Conservation (phyloP, 2,797 vertebrate genomes). For the Acanthurus lineatus region DNA sequence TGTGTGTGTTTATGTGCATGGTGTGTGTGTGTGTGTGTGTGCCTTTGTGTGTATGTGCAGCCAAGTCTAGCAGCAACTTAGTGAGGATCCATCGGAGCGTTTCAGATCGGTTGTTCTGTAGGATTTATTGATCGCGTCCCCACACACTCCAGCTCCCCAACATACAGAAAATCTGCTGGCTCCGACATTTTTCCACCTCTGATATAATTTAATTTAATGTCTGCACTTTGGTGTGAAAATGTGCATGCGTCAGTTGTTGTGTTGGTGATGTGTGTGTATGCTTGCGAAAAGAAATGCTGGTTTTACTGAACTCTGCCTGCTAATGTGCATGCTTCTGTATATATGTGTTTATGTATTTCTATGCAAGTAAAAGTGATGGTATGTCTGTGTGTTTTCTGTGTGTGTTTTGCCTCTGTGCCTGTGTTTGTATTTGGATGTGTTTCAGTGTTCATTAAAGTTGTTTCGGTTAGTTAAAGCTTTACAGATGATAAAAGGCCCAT, state of each 20-base stretch:
- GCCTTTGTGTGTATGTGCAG: constrained; percentile 9
- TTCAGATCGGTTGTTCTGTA: constrained; percentile 24
- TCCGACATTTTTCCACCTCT: constrained; percentile 45
- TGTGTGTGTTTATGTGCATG: constrained; percentile 1
- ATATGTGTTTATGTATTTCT: neutral
- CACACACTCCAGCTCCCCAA: constrained; percentile 24
- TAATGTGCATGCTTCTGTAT: neutral
- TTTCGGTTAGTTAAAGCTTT: constrained; percentile 30
- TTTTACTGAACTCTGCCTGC: neutral
- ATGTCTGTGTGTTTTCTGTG: neutral
- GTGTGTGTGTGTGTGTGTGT: neutral
- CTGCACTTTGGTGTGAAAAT: neutral
- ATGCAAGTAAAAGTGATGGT: neutral
- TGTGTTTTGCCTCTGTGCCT: neutral
- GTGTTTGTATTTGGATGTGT: neutral
- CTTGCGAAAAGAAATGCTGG: neutral
- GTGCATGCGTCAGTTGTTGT: constrained; percentile 9
- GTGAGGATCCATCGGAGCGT: constrained; percentile 43
- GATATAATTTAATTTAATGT: constrained; percentile 35
- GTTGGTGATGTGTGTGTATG: neutral
- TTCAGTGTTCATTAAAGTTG: neutral
- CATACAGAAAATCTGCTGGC: constrained; percentile 58
- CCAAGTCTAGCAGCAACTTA: constrained; percentile 43
- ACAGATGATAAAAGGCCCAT: constrained; percentile 10
- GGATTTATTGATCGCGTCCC: constrained; percentile 60